Percentiles rank a stretch among this genome's conserved stretches.
Conservation (phyloP, 2,888 invertebrate species). For the Rhagophthalmus giganteus region DNA sequence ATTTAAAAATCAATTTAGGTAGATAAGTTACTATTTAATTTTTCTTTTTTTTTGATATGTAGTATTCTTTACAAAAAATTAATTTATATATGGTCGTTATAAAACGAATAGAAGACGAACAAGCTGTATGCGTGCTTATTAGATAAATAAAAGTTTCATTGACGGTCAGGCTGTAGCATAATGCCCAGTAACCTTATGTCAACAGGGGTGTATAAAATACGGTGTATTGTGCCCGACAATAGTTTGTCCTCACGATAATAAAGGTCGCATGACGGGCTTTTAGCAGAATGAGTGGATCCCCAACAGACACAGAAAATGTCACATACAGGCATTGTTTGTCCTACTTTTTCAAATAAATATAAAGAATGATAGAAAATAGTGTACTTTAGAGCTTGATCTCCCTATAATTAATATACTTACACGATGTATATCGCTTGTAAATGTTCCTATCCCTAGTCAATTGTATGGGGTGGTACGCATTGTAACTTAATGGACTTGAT, state of each 20-base stretch:
- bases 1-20: too few species aligned
- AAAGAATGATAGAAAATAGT: constrained; percentile 12
- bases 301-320: constrained; percentile 22
- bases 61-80: too few species aligned
- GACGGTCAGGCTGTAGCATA: constrained; percentile 34
- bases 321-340: constrained; percentile 9
- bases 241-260: constrained; percentile 44
- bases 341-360: constrained; percentile 1
- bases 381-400: not conserved
- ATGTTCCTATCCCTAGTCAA: constrained; percentile 12
- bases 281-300: constrained; percentile 42
- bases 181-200: constrained; percentile 48
- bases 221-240: constrained; percentile 46
- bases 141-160: constrained; percentile 30
- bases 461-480: not conserved
- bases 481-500: too few species aligned
- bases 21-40: too few species aligned
- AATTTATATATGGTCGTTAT: too few species aligned
- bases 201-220: constrained; percentile 47
- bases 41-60: too few species aligned
- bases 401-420: constrained; percentile 27
- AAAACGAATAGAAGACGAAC: too few species aligned
- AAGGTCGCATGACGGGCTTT: constrained; percentile 47
- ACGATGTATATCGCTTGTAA: constrained; percentile 26
- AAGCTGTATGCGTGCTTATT: constrained; percentile 16